These are phyloP conservation scores for Meteorus cinctellus DNA, from an alignment of 2,888 invertebrate species.

Conservation along the genomic window DNA sequence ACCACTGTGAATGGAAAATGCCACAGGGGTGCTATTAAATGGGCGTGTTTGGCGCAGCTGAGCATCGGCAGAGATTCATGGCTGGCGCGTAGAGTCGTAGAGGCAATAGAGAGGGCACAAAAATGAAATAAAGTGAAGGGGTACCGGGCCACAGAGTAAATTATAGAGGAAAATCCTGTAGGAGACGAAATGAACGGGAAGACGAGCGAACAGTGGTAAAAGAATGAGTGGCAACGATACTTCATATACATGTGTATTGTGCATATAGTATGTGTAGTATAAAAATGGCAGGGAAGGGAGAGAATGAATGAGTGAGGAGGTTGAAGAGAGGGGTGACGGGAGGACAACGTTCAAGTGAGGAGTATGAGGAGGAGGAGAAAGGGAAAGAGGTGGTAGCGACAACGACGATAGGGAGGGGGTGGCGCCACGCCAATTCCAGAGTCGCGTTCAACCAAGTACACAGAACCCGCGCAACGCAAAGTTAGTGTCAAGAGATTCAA, in stretches of 20 bases:
- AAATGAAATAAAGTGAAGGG: constrained; percentile 38
- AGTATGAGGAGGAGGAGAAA: constrained; percentile 50
- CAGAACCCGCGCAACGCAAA: constrained; percentile 65
- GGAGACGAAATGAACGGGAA: constrained; percentile 48
- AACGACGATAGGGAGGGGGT: constrained; percentile 62
- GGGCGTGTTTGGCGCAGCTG: constrained; percentile 67
- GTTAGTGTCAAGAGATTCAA: constrained; percentile 65
- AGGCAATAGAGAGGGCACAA: constrained; percentile 29
- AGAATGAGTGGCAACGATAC: neutral
- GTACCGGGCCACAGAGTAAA: constrained; percentile 60
- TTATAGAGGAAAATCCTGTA: constrained; percentile 66
- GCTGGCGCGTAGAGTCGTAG: constrained; percentile 62
- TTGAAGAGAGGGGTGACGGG: constrained; percentile 40
- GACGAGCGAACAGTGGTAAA: neutral
- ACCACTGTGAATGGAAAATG: constrained; percentile 70
- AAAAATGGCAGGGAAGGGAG: constrained; percentile 34
- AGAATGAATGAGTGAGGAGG: constrained; percentile 47
- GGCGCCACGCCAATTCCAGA: constrained; percentile 72
- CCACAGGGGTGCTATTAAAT: constrained; percentile 73
- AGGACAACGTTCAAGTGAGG: constrained; percentile 48
- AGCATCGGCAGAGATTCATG: constrained; percentile 71
- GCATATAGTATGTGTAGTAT: neutral
- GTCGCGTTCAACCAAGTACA: constrained; percentile 70
- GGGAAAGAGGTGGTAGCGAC: constrained; percentile 58
- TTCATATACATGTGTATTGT: neutral